A percentile compares a stretch with the other conserved stretches of the same genome.
Evolutionary conservation across 2,113 vertebrate species (phyloP).

Genomic region (Macroglossus sobrinus): DNA sequence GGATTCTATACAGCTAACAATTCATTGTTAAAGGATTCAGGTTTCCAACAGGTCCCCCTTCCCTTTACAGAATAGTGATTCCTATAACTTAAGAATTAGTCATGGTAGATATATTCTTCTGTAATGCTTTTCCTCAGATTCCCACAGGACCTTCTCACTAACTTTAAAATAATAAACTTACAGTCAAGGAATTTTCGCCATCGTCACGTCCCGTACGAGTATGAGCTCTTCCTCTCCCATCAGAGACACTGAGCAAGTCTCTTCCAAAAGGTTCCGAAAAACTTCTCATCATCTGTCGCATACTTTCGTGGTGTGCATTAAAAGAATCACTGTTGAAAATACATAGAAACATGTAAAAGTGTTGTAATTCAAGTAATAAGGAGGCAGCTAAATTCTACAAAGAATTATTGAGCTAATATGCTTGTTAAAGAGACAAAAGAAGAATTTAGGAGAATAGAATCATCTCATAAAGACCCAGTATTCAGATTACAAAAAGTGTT

Average conservation of each 20-base stretch:
- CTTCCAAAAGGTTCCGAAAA: slow-evolving; percentile 89
- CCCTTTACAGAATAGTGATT: background rate
- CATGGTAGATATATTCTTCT: background rate
- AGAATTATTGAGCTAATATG: background rate
- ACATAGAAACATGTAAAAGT: background rate
- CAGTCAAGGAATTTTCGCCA: slow-evolving; percentile 75
- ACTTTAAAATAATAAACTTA: slow-evolving; percentile 78
- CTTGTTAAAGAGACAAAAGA: slow-evolving; percentile 16
- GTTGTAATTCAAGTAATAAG: background rate
- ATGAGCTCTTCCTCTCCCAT: slow-evolving; percentile 71
- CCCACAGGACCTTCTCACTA: background rate
- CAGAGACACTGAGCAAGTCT: slow-evolving; percentile 82
- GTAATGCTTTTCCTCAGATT: background rate
- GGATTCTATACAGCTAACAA: background rate
- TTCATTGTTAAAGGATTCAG: background rate
- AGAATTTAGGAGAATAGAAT: background rate
- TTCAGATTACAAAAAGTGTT: background rate
- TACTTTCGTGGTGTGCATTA: slow-evolving; percentile 86
- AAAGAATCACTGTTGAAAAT: slow-evolving; percentile 88
- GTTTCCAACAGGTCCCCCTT: background rate
- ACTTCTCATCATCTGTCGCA: slow-evolving; percentile 90
- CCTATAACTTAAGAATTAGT: background rate
- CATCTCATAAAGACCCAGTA: background rate
- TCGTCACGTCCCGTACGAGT: slow-evolving; percentile 45
- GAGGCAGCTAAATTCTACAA: background rate